These are phyloP conservation scores for Bombus soroeensis DNA, from an alignment of 1,140 invertebrate genomes.

Conservation along the genomic window DNA sequence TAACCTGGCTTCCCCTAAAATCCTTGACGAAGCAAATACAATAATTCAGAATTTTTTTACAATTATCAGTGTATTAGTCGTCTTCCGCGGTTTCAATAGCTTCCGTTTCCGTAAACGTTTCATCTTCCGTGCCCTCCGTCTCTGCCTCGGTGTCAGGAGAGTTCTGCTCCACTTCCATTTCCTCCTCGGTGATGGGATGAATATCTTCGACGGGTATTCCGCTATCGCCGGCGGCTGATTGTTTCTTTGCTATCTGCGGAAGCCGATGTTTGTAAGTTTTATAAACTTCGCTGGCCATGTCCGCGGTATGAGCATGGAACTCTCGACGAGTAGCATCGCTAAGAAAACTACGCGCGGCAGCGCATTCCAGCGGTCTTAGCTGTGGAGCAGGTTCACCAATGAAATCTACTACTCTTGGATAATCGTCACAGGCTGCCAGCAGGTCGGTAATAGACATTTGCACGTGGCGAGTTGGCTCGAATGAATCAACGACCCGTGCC, in stretches of 20 bases:
- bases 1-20: not conserved
- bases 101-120: not conserved
- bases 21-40: not conserved
- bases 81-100: not conserved
- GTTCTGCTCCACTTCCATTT: not conserved
- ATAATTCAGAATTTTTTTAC: not conserved
- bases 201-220: not conserved
- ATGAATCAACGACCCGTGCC: not conserved
- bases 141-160: not conserved
- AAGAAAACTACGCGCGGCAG: conserved; percentile 61
- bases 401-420: conserved; percentile 74
- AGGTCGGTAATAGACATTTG: conserved; percentile 40
- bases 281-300: conserved; percentile 62
- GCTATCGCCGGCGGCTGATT: not conserved
- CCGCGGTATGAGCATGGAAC: conserved; percentile 49
- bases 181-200: not conserved
- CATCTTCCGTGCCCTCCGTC: not conserved
- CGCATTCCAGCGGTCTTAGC: conserved; percentile 52
- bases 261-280: conserved; percentile 63
- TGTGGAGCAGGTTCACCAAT: not conserved
- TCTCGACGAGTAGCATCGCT: conserved; percentile 44
- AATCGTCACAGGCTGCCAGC: conserved; percentile 56
- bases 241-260: not conserved
- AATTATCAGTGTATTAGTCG: not conserved
- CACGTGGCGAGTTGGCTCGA: not conserved